These are phyloP conservation scores for Scortum barcoo DNA, from an alignment of 2,113 vertebrate species.

Conservation along the genomic window DNA sequence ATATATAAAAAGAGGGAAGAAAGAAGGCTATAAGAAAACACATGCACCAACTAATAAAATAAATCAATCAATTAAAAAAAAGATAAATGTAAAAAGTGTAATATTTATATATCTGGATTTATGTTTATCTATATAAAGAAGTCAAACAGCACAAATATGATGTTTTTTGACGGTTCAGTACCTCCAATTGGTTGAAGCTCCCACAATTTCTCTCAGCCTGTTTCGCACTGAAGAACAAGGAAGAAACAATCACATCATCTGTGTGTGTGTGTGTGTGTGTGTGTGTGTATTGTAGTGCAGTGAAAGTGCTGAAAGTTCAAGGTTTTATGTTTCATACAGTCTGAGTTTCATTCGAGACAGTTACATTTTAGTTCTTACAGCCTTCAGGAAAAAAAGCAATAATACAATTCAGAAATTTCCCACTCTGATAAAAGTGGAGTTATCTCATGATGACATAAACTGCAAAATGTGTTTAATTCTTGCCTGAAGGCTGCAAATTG, in stretches of 20 bases:
- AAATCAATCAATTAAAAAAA: too few relatives aligned
- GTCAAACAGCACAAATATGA: background rate
- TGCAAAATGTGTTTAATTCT: background rate
- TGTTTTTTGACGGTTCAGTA: constrained; percentile 77
- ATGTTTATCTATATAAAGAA: background rate
- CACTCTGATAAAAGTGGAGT: background rate
- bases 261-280: background rate
- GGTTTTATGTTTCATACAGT: constrained; percentile 35
- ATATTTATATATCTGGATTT: too few relatives aligned
- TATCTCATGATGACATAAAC: background rate
- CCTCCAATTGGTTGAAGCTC: constrained; percentile 96
- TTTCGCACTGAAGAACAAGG: constrained; percentile 89
- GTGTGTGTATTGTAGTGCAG: background rate
- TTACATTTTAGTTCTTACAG: background rate
- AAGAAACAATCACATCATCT: background rate
- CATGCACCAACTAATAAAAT: too few relatives aligned
- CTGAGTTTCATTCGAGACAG: background rate
- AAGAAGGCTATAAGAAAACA: too few relatives aligned
- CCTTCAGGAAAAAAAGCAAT: background rate
- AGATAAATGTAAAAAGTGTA: too few relatives aligned
- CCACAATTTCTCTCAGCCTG: constrained; percentile 92
- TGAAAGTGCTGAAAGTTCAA: background rate
- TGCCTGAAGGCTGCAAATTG: constrained; percentile 1
- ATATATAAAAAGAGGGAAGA: too few relatives aligned
- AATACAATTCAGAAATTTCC: background rate